A percentile compares a stretch with the other conserved stretches of the same genome.
Evolutionary conservation across 2,113 vertebrate species (phyloP).

Genomic region (Myrmecobius fasciatus): DNA sequence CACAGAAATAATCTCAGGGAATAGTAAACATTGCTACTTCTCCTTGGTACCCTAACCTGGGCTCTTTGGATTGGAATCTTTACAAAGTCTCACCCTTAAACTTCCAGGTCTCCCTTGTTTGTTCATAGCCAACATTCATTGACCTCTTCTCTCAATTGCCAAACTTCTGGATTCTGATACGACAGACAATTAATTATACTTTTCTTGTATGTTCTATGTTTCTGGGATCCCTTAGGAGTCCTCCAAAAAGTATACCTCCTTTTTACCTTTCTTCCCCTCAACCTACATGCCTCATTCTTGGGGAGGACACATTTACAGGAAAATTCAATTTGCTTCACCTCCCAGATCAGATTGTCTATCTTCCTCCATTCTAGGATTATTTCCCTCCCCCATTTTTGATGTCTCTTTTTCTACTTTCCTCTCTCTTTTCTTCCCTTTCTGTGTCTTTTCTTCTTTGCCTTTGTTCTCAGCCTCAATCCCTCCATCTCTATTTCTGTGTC

Average conservation of each 20-base stretch:
- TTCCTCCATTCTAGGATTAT: not conserved
- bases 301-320: not conserved
- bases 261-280: not conserved
- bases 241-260: not conserved
- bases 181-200: not conserved
- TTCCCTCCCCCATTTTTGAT: not conserved
- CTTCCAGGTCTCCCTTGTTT: not conserved
- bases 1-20: not conserved
- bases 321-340: not conserved
- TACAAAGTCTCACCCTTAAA: not conserved
- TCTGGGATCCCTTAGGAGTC: not conserved
- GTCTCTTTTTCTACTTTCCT: not conserved
- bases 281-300: not conserved
- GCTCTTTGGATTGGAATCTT: not conserved
- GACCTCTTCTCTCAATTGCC: not conserved
- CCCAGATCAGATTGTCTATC: not conserved
- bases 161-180: not conserved
- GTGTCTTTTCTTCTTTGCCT: not conserved
- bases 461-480: not conserved
- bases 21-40: not conserved
- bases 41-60: not conserved
- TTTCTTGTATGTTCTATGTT: not conserved
- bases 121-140: not conserved
- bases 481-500: not conserved
- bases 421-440: not conserved